Conservation (phyloP, 2,113 vertebrate genomes). For the Lepidiolamprologus cunningtoni region DNA sequence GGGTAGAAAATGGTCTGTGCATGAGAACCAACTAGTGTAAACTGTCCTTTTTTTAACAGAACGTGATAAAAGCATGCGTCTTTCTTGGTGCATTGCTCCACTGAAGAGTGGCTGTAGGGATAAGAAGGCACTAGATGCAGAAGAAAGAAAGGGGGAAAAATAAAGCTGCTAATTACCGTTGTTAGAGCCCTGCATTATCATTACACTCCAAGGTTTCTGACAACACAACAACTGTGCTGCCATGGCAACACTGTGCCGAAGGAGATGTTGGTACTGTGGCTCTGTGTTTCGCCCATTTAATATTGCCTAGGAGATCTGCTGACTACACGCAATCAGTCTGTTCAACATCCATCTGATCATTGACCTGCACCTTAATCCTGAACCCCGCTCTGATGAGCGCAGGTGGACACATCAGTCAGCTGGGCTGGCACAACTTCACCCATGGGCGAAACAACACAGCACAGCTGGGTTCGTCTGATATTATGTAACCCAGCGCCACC, state of each 20-base stretch:
- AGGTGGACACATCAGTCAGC: conserved; percentile 46
- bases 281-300: neutral
- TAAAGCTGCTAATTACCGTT: conserved; percentile 46
- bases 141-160: neutral
- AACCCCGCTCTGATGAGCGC: neutral
- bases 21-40: neutral
- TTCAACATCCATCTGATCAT: neutral
- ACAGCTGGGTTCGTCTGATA: conserved; percentile 51
- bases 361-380: neutral
- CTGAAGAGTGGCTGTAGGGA: neutral
- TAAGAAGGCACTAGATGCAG: neutral
- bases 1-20: neutral
- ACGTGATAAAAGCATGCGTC: neutral
- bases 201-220: conserved; percentile 46
- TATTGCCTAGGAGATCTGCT: neutral
- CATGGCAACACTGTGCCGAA: conserved; percentile 40
- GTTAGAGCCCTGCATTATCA: conserved; percentile 39
- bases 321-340: neutral
- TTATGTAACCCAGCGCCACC: conserved; percentile 58
- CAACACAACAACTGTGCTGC: conserved; percentile 42
- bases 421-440: conserved; percentile 29
- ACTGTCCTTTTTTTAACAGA: neutral
- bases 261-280: neutral
- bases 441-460: conserved; percentile 38
- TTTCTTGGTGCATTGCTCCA: neutral